phyloP scores from a whole-genome alignment of 2,797 vertebrate species.

The Aeoliscus strigatus region DNA sequence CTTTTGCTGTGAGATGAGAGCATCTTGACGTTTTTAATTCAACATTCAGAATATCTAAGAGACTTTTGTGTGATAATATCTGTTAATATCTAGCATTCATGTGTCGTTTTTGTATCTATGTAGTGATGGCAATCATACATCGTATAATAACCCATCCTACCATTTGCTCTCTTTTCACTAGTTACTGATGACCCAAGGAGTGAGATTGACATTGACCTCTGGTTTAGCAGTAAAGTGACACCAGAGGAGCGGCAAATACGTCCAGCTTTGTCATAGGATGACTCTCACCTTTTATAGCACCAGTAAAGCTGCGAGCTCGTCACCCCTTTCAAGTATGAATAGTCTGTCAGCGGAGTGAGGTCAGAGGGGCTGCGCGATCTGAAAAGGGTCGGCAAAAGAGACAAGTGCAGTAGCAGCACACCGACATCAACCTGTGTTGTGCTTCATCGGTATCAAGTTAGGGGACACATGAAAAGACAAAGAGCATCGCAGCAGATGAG shows the following conservation, averaged over 20 bases:
- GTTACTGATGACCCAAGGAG: constrained; percentile 27
- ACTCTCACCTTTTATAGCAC: constrained; percentile 21
- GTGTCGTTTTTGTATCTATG: constrained; percentile 10
- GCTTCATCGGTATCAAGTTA: constrained; percentile 31
- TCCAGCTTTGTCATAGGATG: constrained; percentile 28
- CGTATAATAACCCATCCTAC: constrained; percentile 19
- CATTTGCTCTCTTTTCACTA: constrained; percentile 22
- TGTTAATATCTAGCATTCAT: too few relatives aligned
- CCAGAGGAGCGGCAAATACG: constrained; percentile 16
- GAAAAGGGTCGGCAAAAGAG: constrained; percentile 13
- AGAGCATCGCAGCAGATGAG: constrained; percentile 47
- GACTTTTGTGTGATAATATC: too few relatives aligned
- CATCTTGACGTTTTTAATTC: not conserved
- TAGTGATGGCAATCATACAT: constrained; percentile 27
- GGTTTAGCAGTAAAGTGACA: constrained; percentile 22
- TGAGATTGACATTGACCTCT: constrained; percentile 25
- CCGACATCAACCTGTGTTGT: constrained; percentile 25
- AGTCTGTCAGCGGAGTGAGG: constrained; percentile 14
- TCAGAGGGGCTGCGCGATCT: constrained; percentile 6
- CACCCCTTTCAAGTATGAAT: constrained; percentile 8
- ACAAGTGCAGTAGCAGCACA: constrained; percentile 38
- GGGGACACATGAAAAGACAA: constrained; percentile 34
- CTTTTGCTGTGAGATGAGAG: constrained; percentile 14
- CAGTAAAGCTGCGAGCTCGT: constrained; percentile 12
- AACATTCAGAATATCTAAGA: too few relatives aligned